A percentile compares a stretch with the other conserved stretches of the same genome.
Conservation (phyloP, 2,113 vertebrate species). For the Lagenorhynchus albirostris region DNA sequence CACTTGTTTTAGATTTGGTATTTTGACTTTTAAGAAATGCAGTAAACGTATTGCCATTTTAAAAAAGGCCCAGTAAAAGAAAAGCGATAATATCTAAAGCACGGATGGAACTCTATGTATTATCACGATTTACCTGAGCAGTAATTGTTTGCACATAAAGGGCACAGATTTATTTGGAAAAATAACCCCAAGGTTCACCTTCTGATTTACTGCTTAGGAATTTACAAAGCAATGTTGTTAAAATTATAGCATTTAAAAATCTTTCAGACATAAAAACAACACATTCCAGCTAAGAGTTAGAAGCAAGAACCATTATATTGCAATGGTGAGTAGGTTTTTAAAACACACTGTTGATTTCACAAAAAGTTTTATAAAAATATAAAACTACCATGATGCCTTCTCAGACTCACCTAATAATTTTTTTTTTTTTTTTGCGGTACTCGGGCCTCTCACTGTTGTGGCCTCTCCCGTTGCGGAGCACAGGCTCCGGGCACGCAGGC, state of each 20-base stretch:
- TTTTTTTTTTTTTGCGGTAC: not conserved
- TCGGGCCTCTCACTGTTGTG: too few relatives aligned
- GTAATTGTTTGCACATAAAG: not conserved
- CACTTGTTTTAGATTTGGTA: not conserved
- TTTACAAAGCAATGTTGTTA: not conserved
- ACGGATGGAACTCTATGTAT: not conserved
- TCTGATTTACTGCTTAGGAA: not conserved
- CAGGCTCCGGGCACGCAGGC: too few relatives aligned
- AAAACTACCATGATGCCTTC: not conserved
- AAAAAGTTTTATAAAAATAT: not conserved
- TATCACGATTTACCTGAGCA: not conserved
- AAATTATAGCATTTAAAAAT: not conserved
- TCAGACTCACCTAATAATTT: not conserved
- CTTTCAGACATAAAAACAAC: not conserved
- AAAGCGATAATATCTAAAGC: not conserved
- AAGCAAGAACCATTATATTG: not conserved
- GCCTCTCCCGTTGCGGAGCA: too few relatives aligned
- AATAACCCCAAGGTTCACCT: not conserved
- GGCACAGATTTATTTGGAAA: not conserved
- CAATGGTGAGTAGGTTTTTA: not conserved
- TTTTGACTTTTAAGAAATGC: constrained; percentile 16
- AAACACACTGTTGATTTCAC: not conserved
- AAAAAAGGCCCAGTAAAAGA: not conserved
- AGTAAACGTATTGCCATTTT: not conserved
- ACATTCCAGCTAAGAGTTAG: not conserved